phyloP scores from a whole-genome alignment of 1,140 invertebrate genomes.

The Polypedilum pembai region DNA sequence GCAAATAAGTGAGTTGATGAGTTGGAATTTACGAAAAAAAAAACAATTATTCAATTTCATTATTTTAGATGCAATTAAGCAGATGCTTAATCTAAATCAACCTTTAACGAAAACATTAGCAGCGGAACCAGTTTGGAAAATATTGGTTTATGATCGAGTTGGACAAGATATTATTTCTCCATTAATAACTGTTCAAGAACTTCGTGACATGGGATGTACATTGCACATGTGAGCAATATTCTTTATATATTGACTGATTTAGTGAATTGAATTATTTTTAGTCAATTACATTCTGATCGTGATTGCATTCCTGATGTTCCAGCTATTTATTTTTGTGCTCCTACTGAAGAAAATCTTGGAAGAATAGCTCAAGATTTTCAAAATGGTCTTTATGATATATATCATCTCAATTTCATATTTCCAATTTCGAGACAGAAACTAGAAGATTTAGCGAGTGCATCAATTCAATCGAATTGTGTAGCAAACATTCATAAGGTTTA shows the following conservation, averaged over 20 bases:
- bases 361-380: constrained; percentile 89
- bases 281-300: constrained; percentile 85
- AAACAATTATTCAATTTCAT: constrained; percentile 30
- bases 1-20: constrained; percentile 56
- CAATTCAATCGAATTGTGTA: constrained; percentile 80
- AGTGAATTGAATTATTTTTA: constrained; percentile 42
- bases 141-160: constrained; percentile 90
- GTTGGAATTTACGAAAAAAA: constrained; percentile 30
- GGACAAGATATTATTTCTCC: constrained; percentile 99
- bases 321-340: constrained; percentile 95
- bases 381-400: constrained; percentile 87
- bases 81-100: constrained; percentile 91
- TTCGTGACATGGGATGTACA: constrained; percentile 93
- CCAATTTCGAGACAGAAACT: constrained; percentile 90
- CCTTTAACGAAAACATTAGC: constrained; percentile 63
- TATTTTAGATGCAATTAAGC: constrained; percentile 70
- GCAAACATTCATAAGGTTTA: constrained; percentile 89
- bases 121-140: constrained; percentile 87
- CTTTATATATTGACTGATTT: neutral
- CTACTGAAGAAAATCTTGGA: constrained; percentile 94
- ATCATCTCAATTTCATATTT: constrained; percentile 96
- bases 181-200: constrained; percentile 89
- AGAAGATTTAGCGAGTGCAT: constrained; percentile 89
- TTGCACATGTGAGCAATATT: constrained; percentile 77
- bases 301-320: constrained; percentile 97